A percentile compares a stretch with the other conserved stretches of the same genome.
phyloP scores from a whole-genome alignment of 2,888 invertebrate genomes.

The Macroteleia sp. region DNA sequence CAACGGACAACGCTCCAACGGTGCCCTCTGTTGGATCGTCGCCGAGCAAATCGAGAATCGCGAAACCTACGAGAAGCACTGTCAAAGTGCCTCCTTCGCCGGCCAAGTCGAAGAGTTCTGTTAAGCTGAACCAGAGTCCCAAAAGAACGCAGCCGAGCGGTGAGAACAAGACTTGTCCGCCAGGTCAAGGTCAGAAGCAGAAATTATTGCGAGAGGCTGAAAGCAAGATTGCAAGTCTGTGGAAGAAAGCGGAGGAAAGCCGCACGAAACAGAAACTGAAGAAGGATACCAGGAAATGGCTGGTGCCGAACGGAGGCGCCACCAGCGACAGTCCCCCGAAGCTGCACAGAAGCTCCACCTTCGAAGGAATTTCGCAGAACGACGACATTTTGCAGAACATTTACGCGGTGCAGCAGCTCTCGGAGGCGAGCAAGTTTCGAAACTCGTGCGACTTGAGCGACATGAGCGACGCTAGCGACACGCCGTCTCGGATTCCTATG shows the following conservation, averaged over 20 bases:
- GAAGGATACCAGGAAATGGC: slow-evolving; percentile 87
- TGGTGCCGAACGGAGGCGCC: slow-evolving; percentile 59
- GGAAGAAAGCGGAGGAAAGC: slow-evolving; percentile 91
- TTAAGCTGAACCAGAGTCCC: slow-evolving; percentile 14
- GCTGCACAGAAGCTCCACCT: slow-evolving; percentile 87
- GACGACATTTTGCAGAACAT: not conserved
- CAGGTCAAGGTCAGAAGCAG: slow-evolving; percentile 74
- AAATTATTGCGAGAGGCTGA: slow-evolving; percentile 87
- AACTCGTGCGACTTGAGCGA: slow-evolving; percentile 79
- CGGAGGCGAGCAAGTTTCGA: slow-evolving; percentile 70
- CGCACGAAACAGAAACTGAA: slow-evolving; percentile 86
- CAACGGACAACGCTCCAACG: slow-evolving; percentile 78
- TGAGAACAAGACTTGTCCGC: not conserved
- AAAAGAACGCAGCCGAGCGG: slow-evolving; percentile 68
- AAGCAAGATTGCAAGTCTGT: slow-evolving; percentile 91
- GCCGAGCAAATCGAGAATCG: slow-evolving; percentile 75
- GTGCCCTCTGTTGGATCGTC: slow-evolving; percentile 73
- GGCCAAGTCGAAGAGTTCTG: slow-evolving; percentile 25
- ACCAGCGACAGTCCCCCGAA: slow-evolving; percentile 53
- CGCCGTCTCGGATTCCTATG: slow-evolving; percentile 75
- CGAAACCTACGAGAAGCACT: slow-evolving; percentile 74
- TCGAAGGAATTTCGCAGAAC: slow-evolving; percentile 85
- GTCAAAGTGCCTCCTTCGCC: slow-evolving; percentile 35
- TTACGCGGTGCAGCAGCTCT: slow-evolving; percentile 33
- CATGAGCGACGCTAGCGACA: slow-evolving; percentile 70